Base-by-base conservation (phyloP, 2,797 vertebrate species). In the Mormyrus hasselquistii region DNA sequence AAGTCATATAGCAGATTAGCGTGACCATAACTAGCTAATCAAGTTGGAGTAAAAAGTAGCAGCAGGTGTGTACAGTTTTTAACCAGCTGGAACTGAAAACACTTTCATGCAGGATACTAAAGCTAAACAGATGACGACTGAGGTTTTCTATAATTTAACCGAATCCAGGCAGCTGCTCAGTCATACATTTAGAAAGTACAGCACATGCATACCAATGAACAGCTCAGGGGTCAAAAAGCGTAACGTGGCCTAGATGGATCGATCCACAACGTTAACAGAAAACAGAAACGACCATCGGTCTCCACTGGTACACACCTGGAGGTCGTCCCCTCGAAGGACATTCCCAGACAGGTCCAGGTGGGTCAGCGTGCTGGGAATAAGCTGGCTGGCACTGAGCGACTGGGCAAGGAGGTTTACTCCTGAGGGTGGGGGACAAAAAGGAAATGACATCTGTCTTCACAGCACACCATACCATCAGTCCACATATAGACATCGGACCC, bases 291-390 rank as follows among this genome's bases (percentile, higher is more conserved):
- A 41, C 4, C 69, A 12, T 76, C 2, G 14, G 12, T 73, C 38
- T 53, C 12, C 19, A 69, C 10, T 65, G 19, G 59, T 10, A 89
- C 95, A 76, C 94, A 99, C 98, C 88, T 94, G 96, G 89, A 99
- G 95, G 93, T 99, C 98, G 86, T 99, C 98, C 29, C 98, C 96
- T 0, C 97, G 94, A 6, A 99, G 96, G 0, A 94, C 93, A 25
- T 98, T 99, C 88, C 98, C 97, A 76, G 98, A 98, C 94, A 99
- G 96, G 93, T 99, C 97, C 0, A 99, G 96, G 90, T 97, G 96
- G 19, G 94, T 92, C 5, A 99, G 98, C 0, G 96, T 94, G 90
- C 88, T 95, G 19, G 95, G 90, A 0, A 97, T 93, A 53, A 95
- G 83, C 0, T 95, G 94, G 93, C 97, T 98, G 92, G 96, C 95